Evolutionary conservation across 2,888 invertebrate genomes (phyloP).

Genomic region (Anticlea derivata): DNA sequence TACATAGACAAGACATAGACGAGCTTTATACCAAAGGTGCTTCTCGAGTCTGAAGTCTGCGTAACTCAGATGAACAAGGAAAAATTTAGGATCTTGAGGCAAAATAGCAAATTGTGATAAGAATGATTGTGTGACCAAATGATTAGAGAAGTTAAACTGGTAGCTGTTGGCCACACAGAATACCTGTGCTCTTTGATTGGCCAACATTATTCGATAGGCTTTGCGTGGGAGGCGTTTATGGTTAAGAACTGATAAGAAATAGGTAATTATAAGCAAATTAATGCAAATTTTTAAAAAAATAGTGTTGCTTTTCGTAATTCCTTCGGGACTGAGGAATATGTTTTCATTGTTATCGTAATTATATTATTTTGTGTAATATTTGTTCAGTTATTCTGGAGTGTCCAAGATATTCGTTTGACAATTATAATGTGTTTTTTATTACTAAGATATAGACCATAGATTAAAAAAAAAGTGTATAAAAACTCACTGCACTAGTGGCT

Average conservation of each 20-base stretch:
- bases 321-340: too few species aligned
- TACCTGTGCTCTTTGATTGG: too few species aligned
- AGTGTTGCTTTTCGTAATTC: not conserved
- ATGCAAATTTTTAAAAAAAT: not conserved
- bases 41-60: constrained; percentile 14
- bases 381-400: too few species aligned
- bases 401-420: too few species aligned
- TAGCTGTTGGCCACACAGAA: not conserved
- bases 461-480: too few species aligned
- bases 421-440: too few species aligned
- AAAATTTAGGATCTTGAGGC: constrained; percentile 2
- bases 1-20: too few species aligned
- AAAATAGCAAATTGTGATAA: constrained; percentile 19
- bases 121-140: constrained; percentile 12
- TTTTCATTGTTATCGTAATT: too few species aligned
- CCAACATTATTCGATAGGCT: constrained; percentile 6
- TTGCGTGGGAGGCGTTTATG: not conserved
- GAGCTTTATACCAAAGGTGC: constrained; percentile 25
- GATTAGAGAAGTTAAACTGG: not conserved
- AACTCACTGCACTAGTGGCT: too few species aligned
- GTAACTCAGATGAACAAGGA: not conserved
- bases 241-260: constrained; percentile 10
- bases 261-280: too few species aligned
- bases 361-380: too few species aligned
- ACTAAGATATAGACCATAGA: too few species aligned